phyloP scores from a whole-genome alignment of 2,113 vertebrate genomes.

The Columba janthina region DNA sequence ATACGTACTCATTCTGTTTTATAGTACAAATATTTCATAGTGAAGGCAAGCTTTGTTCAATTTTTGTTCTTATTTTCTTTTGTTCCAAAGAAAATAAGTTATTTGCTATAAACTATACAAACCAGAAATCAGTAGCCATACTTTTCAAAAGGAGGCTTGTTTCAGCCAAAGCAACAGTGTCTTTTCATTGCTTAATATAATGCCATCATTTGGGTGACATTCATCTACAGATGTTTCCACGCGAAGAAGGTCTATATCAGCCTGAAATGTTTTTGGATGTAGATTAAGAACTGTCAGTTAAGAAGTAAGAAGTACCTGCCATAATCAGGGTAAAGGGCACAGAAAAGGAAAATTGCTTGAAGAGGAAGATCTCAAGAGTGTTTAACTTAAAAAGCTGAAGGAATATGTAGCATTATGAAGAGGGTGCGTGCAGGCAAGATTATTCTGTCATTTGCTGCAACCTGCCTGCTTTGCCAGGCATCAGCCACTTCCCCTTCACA shows the following conservation, averaged over 20 bases:
- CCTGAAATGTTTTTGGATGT: not conserved
- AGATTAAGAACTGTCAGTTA: not conserved
- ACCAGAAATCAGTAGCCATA: not conserved
- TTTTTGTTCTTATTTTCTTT: not conserved
- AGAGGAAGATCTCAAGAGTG: not conserved
- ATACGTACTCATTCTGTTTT: not conserved
- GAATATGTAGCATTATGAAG: not conserved
- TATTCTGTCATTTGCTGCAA: not conserved
- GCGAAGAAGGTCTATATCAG: not conserved
- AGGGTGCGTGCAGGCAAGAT: not conserved
- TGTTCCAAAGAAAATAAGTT: not conserved
- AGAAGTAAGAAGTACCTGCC: not conserved
- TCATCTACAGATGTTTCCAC: not conserved
- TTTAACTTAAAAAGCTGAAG: not conserved
- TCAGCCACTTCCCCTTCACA: accelerated
- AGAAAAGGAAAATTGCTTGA: not conserved
- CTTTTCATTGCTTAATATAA: not conserved
- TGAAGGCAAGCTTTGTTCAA: not conserved
- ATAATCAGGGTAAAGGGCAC: not conserved
- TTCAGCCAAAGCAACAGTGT: not conserved
- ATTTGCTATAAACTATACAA: not conserved
- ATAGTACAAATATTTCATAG: not conserved
- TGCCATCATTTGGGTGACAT: not conserved
- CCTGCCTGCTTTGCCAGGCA: not conserved
- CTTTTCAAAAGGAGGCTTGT: not conserved